These are phyloP conservation scores for Lithophane ornitopus DNA, from an alignment of 2,888 invertebrate genomes.

Conservation along the genomic window DNA sequence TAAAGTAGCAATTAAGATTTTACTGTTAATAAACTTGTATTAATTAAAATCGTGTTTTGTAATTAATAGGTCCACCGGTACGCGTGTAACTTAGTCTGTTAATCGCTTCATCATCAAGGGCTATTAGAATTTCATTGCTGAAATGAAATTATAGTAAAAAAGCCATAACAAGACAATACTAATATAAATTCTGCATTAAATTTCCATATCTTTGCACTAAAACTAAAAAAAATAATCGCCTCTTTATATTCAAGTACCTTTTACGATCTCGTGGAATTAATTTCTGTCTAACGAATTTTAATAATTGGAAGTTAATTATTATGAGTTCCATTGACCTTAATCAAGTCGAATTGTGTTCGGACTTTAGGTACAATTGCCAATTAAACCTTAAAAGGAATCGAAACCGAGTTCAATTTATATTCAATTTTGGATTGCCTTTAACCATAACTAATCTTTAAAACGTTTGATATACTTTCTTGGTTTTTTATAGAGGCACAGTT, in stretches of 20 bases:
- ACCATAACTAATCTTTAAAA: constrained; percentile 73
- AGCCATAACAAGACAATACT: constrained; percentile 6
- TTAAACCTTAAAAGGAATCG: constrained; percentile 71
- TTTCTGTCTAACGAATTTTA: constrained; percentile 61
- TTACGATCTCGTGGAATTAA: constrained; percentile 51
- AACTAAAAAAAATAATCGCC: constrained; percentile 26
- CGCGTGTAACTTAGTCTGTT: constrained; percentile 6
- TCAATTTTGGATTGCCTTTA: constrained; percentile 66
- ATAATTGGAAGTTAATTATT: constrained; percentile 64
- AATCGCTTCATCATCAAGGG: constrained; percentile 17
- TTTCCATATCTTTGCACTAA: constrained; percentile 10
- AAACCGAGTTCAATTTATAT: constrained; percentile 68
- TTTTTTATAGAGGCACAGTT: constrained; percentile 32
- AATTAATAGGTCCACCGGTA: constrained; percentile 19
- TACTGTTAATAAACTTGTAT: constrained; percentile 18
- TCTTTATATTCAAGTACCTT: constrained; percentile 38
- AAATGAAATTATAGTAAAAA: constrained; percentile 23
- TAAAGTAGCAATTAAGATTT: constrained; percentile 36
- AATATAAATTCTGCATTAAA: constrained; percentile 31
- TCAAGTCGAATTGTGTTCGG: constrained; percentile 64
- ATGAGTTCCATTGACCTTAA: constrained; percentile 74
- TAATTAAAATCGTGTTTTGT: constrained; percentile 36
- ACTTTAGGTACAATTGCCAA: constrained; percentile 59
- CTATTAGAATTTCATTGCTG: constrained; percentile 11
- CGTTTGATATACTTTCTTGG: constrained; percentile 67